Conservation (phyloP, 2,797 vertebrate species). For the Labeo calbasu region DNA sequence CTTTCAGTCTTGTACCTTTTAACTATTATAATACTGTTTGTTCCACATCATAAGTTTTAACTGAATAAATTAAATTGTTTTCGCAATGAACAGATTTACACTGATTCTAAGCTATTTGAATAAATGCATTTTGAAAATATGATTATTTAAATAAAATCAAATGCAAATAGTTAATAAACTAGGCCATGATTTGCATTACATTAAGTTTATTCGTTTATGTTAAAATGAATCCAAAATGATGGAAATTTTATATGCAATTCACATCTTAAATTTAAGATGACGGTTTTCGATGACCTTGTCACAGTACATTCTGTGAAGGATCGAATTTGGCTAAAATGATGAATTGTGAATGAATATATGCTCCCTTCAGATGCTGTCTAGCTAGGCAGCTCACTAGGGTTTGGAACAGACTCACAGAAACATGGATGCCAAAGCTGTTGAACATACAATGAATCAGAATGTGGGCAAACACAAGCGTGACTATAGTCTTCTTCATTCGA, state of each 20-base stretch:
- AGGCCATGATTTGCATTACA: background rate
- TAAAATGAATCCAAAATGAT: background rate
- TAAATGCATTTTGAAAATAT: too few relatives aligned
- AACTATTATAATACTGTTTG: too few relatives aligned
- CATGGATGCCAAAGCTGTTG: conserved; percentile 41
- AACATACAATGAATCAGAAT: conserved; percentile 52
- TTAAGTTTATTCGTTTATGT: too few relatives aligned
- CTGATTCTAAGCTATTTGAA: too few relatives aligned
- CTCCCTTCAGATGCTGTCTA: background rate
- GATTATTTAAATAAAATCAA: background rate
- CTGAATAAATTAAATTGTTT: too few relatives aligned
- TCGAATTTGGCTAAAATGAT: background rate
- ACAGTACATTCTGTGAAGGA: background rate
- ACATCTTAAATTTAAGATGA: background rate
- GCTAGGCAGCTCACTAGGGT: conserved; percentile 20
- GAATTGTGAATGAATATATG: background rate
- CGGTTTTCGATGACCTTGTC: background rate
- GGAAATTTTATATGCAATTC: background rate
- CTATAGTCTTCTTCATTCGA: conserved; percentile 81
- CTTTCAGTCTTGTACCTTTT: too few relatives aligned
- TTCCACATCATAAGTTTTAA: too few relatives aligned
- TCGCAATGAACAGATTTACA: too few relatives aligned
- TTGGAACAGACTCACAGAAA: conserved; percentile 20
- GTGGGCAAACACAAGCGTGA: conserved; percentile 49
- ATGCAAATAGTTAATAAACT: background rate